A percentile compares a stretch with the other conserved stretches of the same genome.
Evolutionary conservation across 2,113 vertebrate genomes (phyloP).

Genomic region (Raja brachyura): DNA sequence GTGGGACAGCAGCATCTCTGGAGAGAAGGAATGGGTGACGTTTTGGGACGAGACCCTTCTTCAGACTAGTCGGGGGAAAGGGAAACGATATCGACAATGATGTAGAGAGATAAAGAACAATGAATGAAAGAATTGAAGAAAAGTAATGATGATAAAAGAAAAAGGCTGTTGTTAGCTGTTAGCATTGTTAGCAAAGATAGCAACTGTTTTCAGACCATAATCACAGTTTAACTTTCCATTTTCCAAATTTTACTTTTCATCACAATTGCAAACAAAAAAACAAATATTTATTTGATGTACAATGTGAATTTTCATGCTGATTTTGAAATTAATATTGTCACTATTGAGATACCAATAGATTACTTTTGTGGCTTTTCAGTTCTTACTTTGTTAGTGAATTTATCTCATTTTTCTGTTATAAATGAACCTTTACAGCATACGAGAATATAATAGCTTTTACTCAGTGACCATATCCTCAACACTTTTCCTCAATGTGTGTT

Average conservation of each 20-base stretch:
- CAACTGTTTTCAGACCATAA: not conserved
- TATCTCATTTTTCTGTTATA: not conserved
- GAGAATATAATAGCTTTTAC: not conserved
- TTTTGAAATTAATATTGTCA: not conserved
- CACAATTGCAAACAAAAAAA: not conserved
- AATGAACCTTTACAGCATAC: not conserved
- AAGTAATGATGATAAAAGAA: too few relatives aligned
- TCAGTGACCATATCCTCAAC: not conserved
- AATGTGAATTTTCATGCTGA: constrained; percentile 4
- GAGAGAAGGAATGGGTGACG: too few relatives aligned
- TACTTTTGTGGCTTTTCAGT: not conserved
- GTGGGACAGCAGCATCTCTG: too few relatives aligned
- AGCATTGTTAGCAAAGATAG: not conserved
- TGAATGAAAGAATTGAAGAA: too few relatives aligned
- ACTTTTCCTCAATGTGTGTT: not conserved
- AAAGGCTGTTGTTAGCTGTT: too few relatives aligned
- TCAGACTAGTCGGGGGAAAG: too few relatives aligned
- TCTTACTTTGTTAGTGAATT: not conserved
- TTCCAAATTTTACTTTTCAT: not conserved
- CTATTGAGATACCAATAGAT: not conserved
- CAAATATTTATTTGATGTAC: not conserved
- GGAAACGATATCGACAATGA: too few relatives aligned
- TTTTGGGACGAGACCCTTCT: too few relatives aligned
- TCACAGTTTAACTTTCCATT: not conserved
- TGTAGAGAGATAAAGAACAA: too few relatives aligned